phyloP scores from a whole-genome alignment of 2,888 invertebrate species.

The Elysia crispata region DNA sequence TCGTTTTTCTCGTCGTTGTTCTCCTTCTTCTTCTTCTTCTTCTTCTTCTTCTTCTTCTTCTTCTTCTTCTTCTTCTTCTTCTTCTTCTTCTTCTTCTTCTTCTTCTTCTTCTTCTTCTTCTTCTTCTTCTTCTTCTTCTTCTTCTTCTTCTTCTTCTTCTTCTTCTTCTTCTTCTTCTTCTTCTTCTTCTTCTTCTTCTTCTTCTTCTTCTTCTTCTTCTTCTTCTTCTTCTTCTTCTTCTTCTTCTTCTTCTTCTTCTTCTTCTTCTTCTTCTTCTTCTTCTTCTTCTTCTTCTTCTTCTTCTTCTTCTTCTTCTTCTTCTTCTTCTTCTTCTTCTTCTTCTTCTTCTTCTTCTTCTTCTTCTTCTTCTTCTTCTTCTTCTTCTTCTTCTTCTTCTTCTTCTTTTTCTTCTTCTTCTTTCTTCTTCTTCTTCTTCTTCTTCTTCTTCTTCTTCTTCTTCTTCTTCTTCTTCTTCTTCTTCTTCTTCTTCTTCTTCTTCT shows the following conservation, averaged over 20 bases:
- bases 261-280: too few relatives aligned
- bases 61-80: slow-evolving; percentile 29
- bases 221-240: too few relatives aligned
- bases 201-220: too few relatives aligned
- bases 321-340: not conserved
- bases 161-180: too few relatives aligned
- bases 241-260: too few relatives aligned
- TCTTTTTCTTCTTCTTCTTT: not conserved
- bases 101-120: too few relatives aligned
- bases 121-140: too few relatives aligned
- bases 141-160: too few relatives aligned
- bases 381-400: not conserved
- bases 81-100: too few relatives aligned
- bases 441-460: not conserved
- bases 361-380: not conserved
- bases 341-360: not conserved
- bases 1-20: not conserved
- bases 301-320: not conserved
- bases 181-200: too few relatives aligned
- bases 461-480: not conserved
- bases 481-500: not conserved
- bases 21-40: not conserved
- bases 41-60: slow-evolving; percentile 31
- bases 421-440: not conserved
- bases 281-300: too few relatives aligned